Conservation (phyloP, 1,140 invertebrate species). For the Chelonus insularis region DNA sequence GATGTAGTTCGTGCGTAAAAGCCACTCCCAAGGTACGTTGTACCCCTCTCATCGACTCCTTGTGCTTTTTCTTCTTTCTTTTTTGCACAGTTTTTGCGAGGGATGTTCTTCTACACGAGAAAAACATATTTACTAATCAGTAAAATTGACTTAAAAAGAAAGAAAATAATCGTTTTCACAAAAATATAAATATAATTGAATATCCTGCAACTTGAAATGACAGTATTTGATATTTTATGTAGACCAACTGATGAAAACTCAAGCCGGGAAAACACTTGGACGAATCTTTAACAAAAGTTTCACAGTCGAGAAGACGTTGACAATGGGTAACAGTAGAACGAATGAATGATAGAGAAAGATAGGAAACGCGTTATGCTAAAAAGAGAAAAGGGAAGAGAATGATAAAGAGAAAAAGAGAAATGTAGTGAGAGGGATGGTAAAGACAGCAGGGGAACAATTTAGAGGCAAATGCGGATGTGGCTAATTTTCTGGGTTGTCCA, state of each 20-base stretch:
- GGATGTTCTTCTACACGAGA: too few species aligned
- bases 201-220: not conserved
- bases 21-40: slow-evolving; percentile 25
- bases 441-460: slow-evolving; percentile 44
- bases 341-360: not conserved
- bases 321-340: slow-evolving; percentile 39
- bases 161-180: too few species aligned
- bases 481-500: slow-evolving; percentile 55
- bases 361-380: not conserved
- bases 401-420: slow-evolving; percentile 1
- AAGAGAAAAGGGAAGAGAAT: slow-evolving; percentile 1
- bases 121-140: too few species aligned
- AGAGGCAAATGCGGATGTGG: slow-evolving; percentile 50
- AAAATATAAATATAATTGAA: too few species aligned
- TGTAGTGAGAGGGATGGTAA: slow-evolving; percentile 12
- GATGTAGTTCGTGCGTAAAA: slow-evolving; percentile 49
- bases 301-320: slow-evolving; percentile 49
- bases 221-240: not conserved
- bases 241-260: not conserved
- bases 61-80: slow-evolving; percentile 10
- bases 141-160: too few species aligned
- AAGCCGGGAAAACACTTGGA: slow-evolving; percentile 43
- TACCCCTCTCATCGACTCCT: slow-evolving; percentile 38
- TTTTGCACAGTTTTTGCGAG: not conserved
- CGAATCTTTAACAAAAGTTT: slow-evolving; percentile 50